These are phyloP conservation scores for Mycetomoellerius zeteki DNA, from an alignment of 1,140 invertebrate species.

Conservation along the genomic window DNA sequence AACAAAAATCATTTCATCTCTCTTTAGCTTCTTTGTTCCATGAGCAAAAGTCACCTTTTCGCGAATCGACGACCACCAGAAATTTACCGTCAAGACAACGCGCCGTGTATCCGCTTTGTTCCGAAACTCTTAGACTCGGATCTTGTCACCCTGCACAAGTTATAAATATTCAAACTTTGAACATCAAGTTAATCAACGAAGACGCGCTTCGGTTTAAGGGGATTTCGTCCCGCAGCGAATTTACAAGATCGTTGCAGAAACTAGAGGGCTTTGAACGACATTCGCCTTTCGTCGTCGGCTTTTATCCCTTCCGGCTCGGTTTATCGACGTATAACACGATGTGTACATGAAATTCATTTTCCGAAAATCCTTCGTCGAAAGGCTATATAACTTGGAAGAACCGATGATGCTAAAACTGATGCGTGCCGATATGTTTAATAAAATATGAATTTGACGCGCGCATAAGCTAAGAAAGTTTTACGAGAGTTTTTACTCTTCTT, in stretches of 20 bases:
- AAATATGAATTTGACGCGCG: background rate
- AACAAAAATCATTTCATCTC: conserved; percentile 46
- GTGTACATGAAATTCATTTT: conserved; percentile 48
- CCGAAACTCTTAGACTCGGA: conserved; percentile 61
- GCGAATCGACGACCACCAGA: conserved; percentile 45
- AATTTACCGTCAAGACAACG: conserved; percentile 67
- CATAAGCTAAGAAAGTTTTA: background rate
- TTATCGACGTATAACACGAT: background rate
- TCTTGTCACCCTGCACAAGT: background rate
- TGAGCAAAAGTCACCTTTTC: conserved; percentile 72
- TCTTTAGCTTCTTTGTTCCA: background rate
- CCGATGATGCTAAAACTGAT: conserved; percentile 5
- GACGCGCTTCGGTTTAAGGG: conserved; percentile 61
- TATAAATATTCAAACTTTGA: conserved; percentile 73
- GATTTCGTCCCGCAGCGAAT: conserved; percentile 35
- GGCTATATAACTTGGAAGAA: background rate
- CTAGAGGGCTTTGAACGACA: conserved; percentile 63
- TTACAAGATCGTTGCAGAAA: conserved; percentile 42
- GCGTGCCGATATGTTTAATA: background rate
- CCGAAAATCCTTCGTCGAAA: background rate
- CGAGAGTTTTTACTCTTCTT: background rate
- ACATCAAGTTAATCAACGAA: conserved; percentile 68
- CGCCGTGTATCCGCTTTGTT: conserved; percentile 18
- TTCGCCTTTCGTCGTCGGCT: conserved; percentile 19
- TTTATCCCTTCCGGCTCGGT: conserved; percentile 13